Base-by-base conservation (phyloP, 2,888 invertebrate species). In the Dolichopus griseipennis region DNA sequence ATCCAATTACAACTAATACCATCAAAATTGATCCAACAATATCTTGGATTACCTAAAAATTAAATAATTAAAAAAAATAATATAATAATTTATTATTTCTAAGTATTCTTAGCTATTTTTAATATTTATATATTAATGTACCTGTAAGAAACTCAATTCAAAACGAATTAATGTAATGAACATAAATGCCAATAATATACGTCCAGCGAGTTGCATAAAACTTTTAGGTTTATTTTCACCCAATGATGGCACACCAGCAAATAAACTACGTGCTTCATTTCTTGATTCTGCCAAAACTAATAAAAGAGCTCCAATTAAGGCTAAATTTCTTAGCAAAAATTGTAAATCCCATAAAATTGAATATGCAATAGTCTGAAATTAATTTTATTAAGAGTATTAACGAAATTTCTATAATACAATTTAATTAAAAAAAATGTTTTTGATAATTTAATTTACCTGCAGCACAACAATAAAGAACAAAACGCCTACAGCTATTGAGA, bases 321-420 rank as follows among this genome's bases (percentile, higher is more conserved):
- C 97, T 75, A 99, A 83, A 83, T 99, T 99, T 71, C 99, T 89
- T 73, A 97, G 88, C 70, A 99, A 84, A 83, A 99, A 99, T 81
- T 97, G 97, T 78, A 97, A 81, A 81, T 99, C 98, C 97, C 98
- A 99, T 69, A 99, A 84, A 83, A 99, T 98, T 80, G 96, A 94
- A 84, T 96, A 95, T 1, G 95, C 95, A 75, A 95, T 86, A 66
- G 95, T 95, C 93, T 93, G 83, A 41, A 83, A 80, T n/a, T n/a
- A n/a, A n/a, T n/a, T n/a, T n/a, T n/a, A n/a, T n/a, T n/a, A n/a
- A n/a, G n/a, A n/a, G n/a, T n/a, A 73, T 61, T 61, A 70, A 68
- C 80, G 74, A 73, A 73, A 65, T 62, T 67, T 62, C 52, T 66
- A 52, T 52, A 20, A 62, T 43, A 37, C 68, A 65, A 64, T 64